Base-by-base conservation (phyloP, 2,797 vertebrate species). In the Gambelia wislizenii region DNA sequence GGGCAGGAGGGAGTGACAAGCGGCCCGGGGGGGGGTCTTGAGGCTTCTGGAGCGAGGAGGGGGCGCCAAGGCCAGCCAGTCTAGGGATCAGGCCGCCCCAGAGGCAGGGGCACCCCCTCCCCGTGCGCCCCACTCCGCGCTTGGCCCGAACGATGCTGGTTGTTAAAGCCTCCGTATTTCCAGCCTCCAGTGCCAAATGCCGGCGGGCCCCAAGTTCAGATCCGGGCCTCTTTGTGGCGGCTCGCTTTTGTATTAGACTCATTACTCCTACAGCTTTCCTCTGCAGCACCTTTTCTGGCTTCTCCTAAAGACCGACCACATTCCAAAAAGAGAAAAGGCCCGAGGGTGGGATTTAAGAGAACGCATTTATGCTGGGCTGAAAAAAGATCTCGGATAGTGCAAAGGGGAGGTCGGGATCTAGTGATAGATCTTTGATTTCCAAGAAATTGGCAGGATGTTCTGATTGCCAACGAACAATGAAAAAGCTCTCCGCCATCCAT, bases 281-380 rank as follows among this genome's bases (percentile, higher is more conserved):
- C 95, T 88, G 83, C 92, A 95, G 96, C 97, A 97, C 97, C 97
- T 97, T 97, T 95, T 95, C 94, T 92, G 90, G 1, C 67, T 89
- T 87, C 91, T 96, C 94, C 96, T 96, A 96, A 97, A 97, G 97
- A 96, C 97, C 96, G 96, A 94, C 92, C 94, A 93, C 94, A 30
- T 95, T 92, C 59, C 72, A 91, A 10, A 10, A 13, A 6, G 9
- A 10, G 20, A 0, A 22, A 14, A 27, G 56, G 30, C 44, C 8
- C 33, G 0, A 16, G 2, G 25, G 39, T 22, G 30, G 67, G 7
- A 27, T 80, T 10, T 4, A n/a, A 16, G 27, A 64, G 22, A 13
- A 61, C 10, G 30, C 18, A 5, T 16, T 72, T 36, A 6, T 70
- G 25, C 3, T 5, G 64, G 7, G 30, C 33, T 67, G 1, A 8